These are phyloP conservation scores for Perca schrenkii DNA, from an alignment of 2,113 vertebrate species.

Conservation along the genomic window DNA sequence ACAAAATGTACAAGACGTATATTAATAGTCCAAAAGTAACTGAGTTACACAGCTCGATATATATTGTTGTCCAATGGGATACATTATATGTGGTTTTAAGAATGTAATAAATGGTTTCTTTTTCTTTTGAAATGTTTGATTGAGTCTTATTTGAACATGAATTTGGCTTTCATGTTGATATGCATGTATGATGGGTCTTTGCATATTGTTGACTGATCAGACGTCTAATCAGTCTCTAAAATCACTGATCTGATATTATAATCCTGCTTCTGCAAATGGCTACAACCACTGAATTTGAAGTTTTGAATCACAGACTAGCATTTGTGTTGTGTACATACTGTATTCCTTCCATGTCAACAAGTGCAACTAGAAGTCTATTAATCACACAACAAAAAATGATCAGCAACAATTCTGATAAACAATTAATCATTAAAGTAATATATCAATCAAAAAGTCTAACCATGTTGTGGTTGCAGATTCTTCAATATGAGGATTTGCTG, in stretches of 20 bases:
- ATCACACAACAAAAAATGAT: neutral
- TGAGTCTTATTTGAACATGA: conserved; percentile 38
- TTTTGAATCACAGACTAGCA: neutral
- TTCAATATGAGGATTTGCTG: neutral
- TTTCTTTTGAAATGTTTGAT: conserved; percentile 70
- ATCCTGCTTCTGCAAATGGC: neutral
- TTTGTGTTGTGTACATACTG: neutral
- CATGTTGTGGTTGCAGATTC: neutral
- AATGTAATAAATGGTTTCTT: conserved; percentile 87
- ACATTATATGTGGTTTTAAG: conserved; percentile 85
- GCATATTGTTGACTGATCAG: neutral
- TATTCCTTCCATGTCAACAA: neutral
- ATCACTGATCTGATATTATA: neutral
- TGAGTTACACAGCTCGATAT: conserved; percentile 77
- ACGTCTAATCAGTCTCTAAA: neutral
- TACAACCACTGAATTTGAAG: too few relatives aligned
- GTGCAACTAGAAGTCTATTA: neutral
- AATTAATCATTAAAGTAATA: neutral
- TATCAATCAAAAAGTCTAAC: neutral
- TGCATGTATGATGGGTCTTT: neutral
- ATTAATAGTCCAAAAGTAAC: conserved; percentile 81
- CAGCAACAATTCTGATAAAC: neutral
- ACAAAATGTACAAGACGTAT: conserved; percentile 82
- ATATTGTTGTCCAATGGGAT: conserved; percentile 82
- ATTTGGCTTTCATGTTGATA: neutral